Base-by-base conservation (phyloP, 2,113 vertebrate species). In the Oryzias woworae region DNA sequence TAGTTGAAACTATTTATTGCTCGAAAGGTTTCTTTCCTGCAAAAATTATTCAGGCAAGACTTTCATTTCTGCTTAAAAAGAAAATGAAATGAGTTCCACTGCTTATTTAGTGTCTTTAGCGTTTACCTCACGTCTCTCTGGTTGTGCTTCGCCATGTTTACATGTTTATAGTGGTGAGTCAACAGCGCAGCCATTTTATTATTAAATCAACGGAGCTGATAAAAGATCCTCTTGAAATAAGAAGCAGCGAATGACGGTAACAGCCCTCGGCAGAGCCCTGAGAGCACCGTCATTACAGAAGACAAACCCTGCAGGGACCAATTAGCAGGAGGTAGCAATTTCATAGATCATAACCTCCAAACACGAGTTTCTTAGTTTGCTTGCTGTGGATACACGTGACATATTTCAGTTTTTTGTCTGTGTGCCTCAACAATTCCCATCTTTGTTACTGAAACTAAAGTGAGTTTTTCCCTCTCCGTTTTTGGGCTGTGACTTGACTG, bases 171-270 rank as follows among this genome's bases (percentile, higher is more conserved):
- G 51, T 47, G 52, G 52, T 15, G 51, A 41, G 69, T n/a, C 1
- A 56, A 67, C 70, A 73, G 70, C 43, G 44, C 16, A 67, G 72
- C 55, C 36, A 8, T 78, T 68, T 72, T 62, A 71, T 75, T 71
- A 85, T 86, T 82, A 62, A 82, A 86, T 89, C 78, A 83, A 49
- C 60, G 44, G 65, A 50, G 23, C 57, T 69, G 64, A 83, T 78
- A 80, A 86, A 82, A 82, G 55, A 53, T 69, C 42, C 53, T 60
- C 51, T 65, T 58, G 49, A 52, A 51, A 54, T 66, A 26, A 4
- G 56, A 75, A 72, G 62, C 43, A 65, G 69, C 53, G 68, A 63
- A 64, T 54, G 51, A 48, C 63, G 62, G 80, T 79, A 71, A 85
- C 75, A 70, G 69, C 60, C 58, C 26, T 26, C 54, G 67, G 73